Evolutionary conservation across 2,797 vertebrate species (phyloP), one percentile per base, ranked within the genome.

Genomic region (Mallotus villosus): DNA sequence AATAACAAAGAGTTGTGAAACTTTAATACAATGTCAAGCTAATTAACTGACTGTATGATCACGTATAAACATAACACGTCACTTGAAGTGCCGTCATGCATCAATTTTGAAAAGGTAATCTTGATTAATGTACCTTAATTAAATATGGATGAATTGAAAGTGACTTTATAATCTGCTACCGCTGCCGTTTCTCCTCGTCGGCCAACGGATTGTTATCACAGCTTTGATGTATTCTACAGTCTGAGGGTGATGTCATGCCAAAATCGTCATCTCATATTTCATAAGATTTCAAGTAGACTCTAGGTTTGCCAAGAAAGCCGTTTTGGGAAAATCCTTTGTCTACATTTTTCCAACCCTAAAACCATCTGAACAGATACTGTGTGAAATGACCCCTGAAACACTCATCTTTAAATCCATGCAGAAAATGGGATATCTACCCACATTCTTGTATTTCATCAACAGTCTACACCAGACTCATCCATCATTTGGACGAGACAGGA

Each of bases 341-440:
- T 27, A 37, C 7, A 8, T 29, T 59, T n/a, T 37, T 27, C 29
- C 27, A 55, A 25, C 22, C 65, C 66, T 27, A 32, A 16, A 29
- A 29, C 19, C 1, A n/a, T 25, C 32, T 57, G 7, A 37, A 55
- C 51, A 72, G 70, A 64, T 22, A 16, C 19, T 46, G n/a, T 25
- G 24, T 49, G 11, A 25, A 2, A 53, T 6, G 67, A 84, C 76
- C 61, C 70, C 22, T 74, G 71, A 78, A 76, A 82, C 84, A 77
- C 32, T 78, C 75, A 85, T 81, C 78, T 81, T 81, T 70, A 65
- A 81, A 78, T 46, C 32, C 8, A 60, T 14, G 5, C 11, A 37
- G 34, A 32, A 69, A 79, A 70, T 1, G 49, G 9, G 41, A 69
- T 46, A 70, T 8, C 6, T 12, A n/a, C 22, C 49, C 46, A 25